Base-by-base conservation (phyloP, 2,888 invertebrate genomes). In the Drosophila engyochracea region DNA sequence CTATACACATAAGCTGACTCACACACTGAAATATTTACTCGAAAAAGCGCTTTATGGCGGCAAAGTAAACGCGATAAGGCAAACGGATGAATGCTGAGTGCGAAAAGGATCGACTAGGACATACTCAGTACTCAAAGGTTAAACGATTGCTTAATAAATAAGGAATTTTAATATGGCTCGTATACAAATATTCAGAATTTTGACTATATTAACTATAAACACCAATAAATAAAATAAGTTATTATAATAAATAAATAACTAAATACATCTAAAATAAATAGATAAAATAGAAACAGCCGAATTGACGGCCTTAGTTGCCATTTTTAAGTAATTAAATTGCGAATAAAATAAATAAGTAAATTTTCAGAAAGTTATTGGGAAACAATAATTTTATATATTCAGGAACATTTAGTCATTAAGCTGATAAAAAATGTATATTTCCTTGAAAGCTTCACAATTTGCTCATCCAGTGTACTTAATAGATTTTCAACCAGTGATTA, bases 31-130 rank as follows among this genome's bases (percentile, higher is more conserved):
- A 79, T 82, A 80, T 82, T 87, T 82, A 66, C 62, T 58, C 53
- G 65, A 70, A 68, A 72, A 74, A 35, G 47, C 61, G 85, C 64
- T 88, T 87, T 79, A 70, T 72, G 75, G 57, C 60, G 58, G 51
- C 61, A 67, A 68, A 74, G 60, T 68, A 58, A 75, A 64, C 49
- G 73, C 51, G 68, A 76, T 76, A 70, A 80, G 59, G 37, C 19
- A 47, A 22, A 33, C 30, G 61, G 7, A 37, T 16, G 41, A n/a
- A 30, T 22, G 41, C 5, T 41, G n/a, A 30, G 5, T 0, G 16
- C 2, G 16, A 9, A 31, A n/a, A 16, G 7, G 16, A 3, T 22
- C 16, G 31, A 31, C 58, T 44, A 25, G 16, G 3, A 44, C 31
- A 10, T 44, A 44, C 58, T 10, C 58, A 30, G n/a, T 41, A 22